Evolutionary conservation across 2,888 invertebrate genomes (phyloP).

Genomic region (Tachina lurida): DNA sequence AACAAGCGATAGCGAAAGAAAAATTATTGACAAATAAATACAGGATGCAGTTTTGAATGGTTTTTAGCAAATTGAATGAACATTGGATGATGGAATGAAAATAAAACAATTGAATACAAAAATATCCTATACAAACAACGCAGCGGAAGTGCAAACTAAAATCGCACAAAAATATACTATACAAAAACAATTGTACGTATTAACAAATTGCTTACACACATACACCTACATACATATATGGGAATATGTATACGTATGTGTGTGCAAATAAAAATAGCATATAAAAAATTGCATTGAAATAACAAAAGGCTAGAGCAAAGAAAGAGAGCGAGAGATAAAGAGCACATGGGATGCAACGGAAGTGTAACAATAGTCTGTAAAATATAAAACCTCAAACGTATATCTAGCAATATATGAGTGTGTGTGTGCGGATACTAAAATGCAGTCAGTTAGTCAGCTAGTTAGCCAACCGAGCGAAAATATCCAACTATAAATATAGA

Average conservation of each 20-base stretch:
- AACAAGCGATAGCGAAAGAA: conserved; percentile 17
- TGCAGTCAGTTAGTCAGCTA: conserved; percentile 53
- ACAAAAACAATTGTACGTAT: background rate
- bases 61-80: conserved; percentile 67
- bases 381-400: background rate
- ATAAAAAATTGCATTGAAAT: conserved; percentile 62
- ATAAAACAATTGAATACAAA: conserved; percentile 36
- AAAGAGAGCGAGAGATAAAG: background rate
- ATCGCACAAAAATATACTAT: conserved; percentile 37
- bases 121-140: conserved; percentile 28
- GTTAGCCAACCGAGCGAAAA: conserved; percentile 57
- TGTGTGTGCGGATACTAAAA: background rate
- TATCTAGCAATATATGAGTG: background rate
- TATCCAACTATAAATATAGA: conserved; percentile 11
- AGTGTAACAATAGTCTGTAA: conserved; percentile 23
- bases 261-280: conserved; percentile 63
- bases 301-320: conserved; percentile 50
- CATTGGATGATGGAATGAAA: conserved; percentile 54
- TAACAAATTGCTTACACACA: background rate
- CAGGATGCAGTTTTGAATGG: conserved; percentile 67
- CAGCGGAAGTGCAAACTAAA: conserved; percentile 60
- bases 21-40: conserved; percentile 66
- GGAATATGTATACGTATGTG: background rate
- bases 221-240: background rate
- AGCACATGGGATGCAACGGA: conserved; percentile 3